Evolutionary conservation across 2,113 vertebrate genomes (phyloP), one percentile per base, ranked within the genome.

Genomic region (Uropsilus gracilis): DNA sequence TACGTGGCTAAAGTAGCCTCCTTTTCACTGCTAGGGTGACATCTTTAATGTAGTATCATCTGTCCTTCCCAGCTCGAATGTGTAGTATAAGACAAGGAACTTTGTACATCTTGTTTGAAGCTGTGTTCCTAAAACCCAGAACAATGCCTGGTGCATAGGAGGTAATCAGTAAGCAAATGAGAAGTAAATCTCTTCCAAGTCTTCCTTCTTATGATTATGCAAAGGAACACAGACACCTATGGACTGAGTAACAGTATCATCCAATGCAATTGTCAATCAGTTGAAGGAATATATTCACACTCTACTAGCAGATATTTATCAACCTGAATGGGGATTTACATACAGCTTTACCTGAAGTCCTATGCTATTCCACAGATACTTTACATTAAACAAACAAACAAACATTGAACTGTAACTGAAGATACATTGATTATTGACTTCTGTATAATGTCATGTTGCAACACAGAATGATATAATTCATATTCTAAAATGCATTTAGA

Each of bases 221-320:
- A 28, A 55, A 91, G 71, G 71, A 71, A 61, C 46, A 59, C 6
- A 12, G 61, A 86, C 24, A 39, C 8, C 64, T n/a, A 2, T 42
- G 48, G 32, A 6, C 8, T 66, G 42, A 63, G 42, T 89, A 73
- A 57, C 28, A 76, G 37, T 50, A 71, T 53, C 71, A 64, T 73
- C 86, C 63, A 66, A 28, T 83, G 39, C 17, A 84, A 8, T 71
- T 91, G n/a, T 72, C 80, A 57, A 57, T 46, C 84, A 48, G 2
- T 37, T 93, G 69, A 73, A 88, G 34, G 64, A 75, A 91, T 78
- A 53, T 18, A 42, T 80, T 91, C 17, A 39, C 71, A 86, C 17
- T 59, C 53, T 82, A 46, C 53, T 83, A 84, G 85, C 80, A 32
- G n/a, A 30, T 90, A 32, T 90, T 88, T 92, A 64, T 87, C 69